phyloP scores from a whole-genome alignment of 2,888 invertebrate genomes.

The Pandemis corylana region DNA sequence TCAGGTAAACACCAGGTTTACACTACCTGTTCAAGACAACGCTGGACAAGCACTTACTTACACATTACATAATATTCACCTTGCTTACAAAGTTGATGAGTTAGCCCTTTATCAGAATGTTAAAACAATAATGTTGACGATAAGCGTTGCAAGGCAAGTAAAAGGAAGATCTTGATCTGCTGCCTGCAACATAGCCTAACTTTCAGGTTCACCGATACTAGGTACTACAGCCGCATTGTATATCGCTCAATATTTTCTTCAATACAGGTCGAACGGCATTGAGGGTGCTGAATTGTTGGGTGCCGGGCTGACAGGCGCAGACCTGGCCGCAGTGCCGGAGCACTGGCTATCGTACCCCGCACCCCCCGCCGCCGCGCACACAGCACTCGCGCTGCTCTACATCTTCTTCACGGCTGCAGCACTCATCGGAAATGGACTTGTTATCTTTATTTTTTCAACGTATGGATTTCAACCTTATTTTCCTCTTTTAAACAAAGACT shows the following conservation, averaged over 20 bases:
- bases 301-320: conserved; percentile 91
- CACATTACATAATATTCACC: no score
- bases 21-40: conserved; percentile 2
- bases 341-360: conserved; percentile 93
- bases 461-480: conserved; percentile 69
- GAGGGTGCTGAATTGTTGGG: conserved; percentile 84
- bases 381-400: conserved; percentile 91
- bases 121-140: no score
- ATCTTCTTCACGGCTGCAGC: conserved; percentile 90
- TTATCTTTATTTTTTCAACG: conserved; percentile 93
- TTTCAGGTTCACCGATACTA: no score
- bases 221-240: no score
- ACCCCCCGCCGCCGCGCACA: conserved; percentile 92
- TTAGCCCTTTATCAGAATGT: no score
- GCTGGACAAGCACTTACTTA: no score
- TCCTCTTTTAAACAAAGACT: no score
- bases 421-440: conserved; percentile 92
- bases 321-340: conserved; percentile 90
- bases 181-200: no score
- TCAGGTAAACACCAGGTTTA: conserved; percentile 69
- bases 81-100: no score
- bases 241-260: background rate
- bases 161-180: no score
- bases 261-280: conserved; percentile 58
- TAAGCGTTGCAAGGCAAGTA: no score